Base-by-base conservation (phyloP, 2,113 vertebrate species). In the Bothrops jararaca region DNA sequence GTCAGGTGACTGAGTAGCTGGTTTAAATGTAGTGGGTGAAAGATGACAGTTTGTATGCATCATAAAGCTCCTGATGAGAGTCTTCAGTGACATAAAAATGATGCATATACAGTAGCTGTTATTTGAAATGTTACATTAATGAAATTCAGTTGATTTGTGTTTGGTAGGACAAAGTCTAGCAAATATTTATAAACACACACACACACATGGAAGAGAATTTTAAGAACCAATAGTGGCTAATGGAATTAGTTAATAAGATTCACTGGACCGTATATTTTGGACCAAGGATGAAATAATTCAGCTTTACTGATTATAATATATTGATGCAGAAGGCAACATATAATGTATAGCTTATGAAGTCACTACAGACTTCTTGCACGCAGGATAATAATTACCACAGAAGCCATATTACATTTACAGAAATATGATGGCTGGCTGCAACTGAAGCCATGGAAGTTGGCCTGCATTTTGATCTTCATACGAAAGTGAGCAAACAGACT, bases 1-100 rank as follows among this genome's bases (percentile, higher is more conserved):
- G 69, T 26, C 60, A 93, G 94, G 90, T 92, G 94, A 95, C 88
- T 93, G 94, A 93, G 34, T 94, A 94, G 91, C 92, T 87, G 88
- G 57, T 95, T 92, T 91, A 89, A 95, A 93, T 54, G 48, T 89
- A 90, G 92, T 50, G 86, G 85, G 92, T 90, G 91, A 92, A 95
- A 34, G 54, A 88, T 91, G 80, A 58, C 42, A 92, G 60, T 74
- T 7, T 56, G 56, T 80, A 58, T 89, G 89, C 74, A 95, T 93
- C 89, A 34, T 53, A 89, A 50, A 85, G 23, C 54, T 93, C 45
- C 74, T 69, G 89, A 92, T 89, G 52, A 90, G 88, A 45, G n/a
- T 56, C 18, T 92, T 92, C 45, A 22, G n/a, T 80, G 34, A 80
- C 80, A 48, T 86, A 93, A 91, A 91, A 93, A 58, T 80, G 58